phyloP scores from a whole-genome alignment of 23 tunicate genomes.

The Clavelina lepadiformis region DNA sequence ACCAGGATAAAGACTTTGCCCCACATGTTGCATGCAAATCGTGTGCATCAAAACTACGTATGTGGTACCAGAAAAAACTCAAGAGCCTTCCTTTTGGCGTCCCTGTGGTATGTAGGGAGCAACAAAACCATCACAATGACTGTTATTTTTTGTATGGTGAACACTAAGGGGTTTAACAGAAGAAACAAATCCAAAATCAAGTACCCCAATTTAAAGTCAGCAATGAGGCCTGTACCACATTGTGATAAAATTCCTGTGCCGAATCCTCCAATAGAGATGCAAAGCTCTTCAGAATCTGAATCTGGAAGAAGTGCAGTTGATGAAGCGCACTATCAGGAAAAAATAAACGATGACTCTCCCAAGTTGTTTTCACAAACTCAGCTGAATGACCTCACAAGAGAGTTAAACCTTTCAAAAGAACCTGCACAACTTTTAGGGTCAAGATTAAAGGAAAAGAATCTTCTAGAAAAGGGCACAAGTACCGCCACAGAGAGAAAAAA shows the following conservation, averaged over 20 bases:
- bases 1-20: constrained; percentile 26
- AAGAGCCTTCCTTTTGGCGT: constrained; percentile 21
- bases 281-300: constrained; percentile 17
- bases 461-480: constrained; percentile 11
- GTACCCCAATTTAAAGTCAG: constrained; percentile 13
- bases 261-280: constrained; percentile 13
- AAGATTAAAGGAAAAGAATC: constrained; percentile 17
- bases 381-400: constrained; percentile 25
- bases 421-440: constrained; percentile 16
- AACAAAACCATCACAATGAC: constrained; percentile 19
- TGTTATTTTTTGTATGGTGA: constrained; percentile 17
- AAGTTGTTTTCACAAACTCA: constrained; percentile 4
- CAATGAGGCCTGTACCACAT: constrained; percentile 19
- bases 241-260: constrained; percentile 20
- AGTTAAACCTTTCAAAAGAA: constrained; percentile 13
- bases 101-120: constrained; percentile 28
- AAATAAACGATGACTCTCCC: constrained; percentile 16
- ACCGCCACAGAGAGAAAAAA: too few species aligned
- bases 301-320: constrained; percentile 20
- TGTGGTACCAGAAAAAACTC: constrained; percentile 20
- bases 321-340: constrained; percentile 7
- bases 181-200: constrained; percentile 12
- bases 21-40: constrained; percentile 27
- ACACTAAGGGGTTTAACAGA: background rate
- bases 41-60: constrained; percentile 12